Evolutionary conservation across 2,113 vertebrate genomes (phyloP), one percentile per base, ranked within the genome.

Genomic region (Petrocephalus zakoni): DNA sequence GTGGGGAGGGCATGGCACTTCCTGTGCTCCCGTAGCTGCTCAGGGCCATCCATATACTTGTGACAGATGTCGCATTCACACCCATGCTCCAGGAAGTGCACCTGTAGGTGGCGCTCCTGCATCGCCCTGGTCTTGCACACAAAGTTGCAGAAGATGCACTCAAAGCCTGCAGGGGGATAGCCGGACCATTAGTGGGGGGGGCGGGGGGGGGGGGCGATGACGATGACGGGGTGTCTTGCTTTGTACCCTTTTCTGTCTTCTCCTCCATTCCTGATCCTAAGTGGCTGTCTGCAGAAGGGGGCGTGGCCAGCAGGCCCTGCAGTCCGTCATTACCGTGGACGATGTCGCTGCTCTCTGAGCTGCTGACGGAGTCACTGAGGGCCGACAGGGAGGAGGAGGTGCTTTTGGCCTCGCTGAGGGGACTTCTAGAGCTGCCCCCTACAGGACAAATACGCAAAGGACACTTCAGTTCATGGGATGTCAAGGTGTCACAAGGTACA

Each of bases 121-220:
- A 99, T 99, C 58, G 96, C 97, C 92, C 98, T 98, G 90, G 98
- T 99, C 97, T 99, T 99, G 95, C 98, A 99, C 95, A 99, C 97
- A 90, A 99, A 99, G 94, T 98, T 99, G 96, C 98, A 99, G 96
- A 99, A 99, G 92, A 99, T 97, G 86, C 98, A 99, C 94, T 99
- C 98, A 91, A 99, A 99, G 93, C 97, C 98, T 99, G 96, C 6
- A 92, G 94, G 58, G 61, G 88, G 85, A 37, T 15, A 75, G 7
- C 42, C 19, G 21, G 10, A 51, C 42, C 13, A 29, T 49, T 7
- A 42, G 82, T 53, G 21, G 8, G 51, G 47, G 47, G 53, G 9
- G 25, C 10, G 64, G 68, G 25, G 13, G n/a, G n/a, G n/a, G n/a
- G n/a, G n/a, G 68, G 37, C 68, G 17, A 61, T 21, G 85, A 34